Conservation (phyloP, 2,113 vertebrate genomes). For the Xiphophorus couchianus region DNA sequence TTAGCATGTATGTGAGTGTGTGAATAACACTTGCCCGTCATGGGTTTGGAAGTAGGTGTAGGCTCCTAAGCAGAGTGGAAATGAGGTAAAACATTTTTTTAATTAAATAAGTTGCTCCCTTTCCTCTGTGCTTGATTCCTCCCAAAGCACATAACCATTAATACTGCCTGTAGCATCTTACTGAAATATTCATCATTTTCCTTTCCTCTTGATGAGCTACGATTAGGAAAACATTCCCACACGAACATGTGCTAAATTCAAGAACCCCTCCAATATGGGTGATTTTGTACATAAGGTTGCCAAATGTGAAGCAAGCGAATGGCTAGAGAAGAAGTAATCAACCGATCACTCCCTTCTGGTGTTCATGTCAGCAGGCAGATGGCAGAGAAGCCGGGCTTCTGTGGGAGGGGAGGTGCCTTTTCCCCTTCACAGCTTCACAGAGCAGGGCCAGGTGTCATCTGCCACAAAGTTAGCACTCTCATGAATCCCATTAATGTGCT, state of each 20-base stretch:
- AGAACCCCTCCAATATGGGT: slow-evolving; percentile 16
- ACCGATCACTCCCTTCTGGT: slow-evolving; percentile 23
- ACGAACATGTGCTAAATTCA: slow-evolving; percentile 10
- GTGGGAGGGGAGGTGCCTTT: slow-evolving; percentile 44
- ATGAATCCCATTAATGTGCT: slow-evolving; percentile 54
- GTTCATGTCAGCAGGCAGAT: slow-evolving; percentile 56
- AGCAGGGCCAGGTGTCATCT: slow-evolving; percentile 65
- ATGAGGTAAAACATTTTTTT: slow-evolving; percentile 35
- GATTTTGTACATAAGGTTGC: slow-evolving; percentile 9
- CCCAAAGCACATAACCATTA: slow-evolving; percentile 1
- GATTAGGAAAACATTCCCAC: slow-evolving; percentile 31
- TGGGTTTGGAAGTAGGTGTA: slow-evolving; percentile 17
- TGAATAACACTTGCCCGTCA: slow-evolving; percentile 22
- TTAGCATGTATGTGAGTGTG: slow-evolving; percentile 16
- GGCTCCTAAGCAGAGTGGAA: slow-evolving; percentile 14
- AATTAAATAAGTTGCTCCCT: slow-evolving; percentile 36
- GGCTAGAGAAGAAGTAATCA: slow-evolving; percentile 24
- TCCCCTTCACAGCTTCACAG: slow-evolving; percentile 38
- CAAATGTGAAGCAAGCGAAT: slow-evolving; percentile 2
- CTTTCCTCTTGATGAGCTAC: neutral
- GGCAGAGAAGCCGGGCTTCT: slow-evolving; percentile 50
- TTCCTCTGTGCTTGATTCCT: slow-evolving; percentile 26
- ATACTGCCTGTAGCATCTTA: slow-evolving; percentile 2
- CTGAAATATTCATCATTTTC: slow-evolving; percentile 35
- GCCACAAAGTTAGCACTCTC: slow-evolving; percentile 52